A percentile compares a stretch with the other conserved stretches of the same genome.
These are phyloP conservation scores for Ostrea denselamellosa DNA, from an alignment of 1,140 invertebrate species.

Conservation along the genomic window DNA sequence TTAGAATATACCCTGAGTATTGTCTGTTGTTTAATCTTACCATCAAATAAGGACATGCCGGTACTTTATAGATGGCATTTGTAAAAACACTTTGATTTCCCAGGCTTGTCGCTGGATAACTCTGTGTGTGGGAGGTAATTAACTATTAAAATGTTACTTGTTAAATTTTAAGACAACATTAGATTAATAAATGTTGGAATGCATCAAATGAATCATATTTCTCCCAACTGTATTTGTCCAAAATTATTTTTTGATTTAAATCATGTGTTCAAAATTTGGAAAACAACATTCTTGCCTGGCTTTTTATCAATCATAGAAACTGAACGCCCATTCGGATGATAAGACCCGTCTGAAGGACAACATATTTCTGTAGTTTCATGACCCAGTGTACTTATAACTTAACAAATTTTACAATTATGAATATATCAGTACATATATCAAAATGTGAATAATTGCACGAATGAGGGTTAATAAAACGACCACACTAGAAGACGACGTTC, in stretches of 20 bases:
- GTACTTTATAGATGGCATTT: too few relatives aligned
- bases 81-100: too few relatives aligned
- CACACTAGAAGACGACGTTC: neutral
- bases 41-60: too few relatives aligned
- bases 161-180: neutral
- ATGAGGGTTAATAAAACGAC: neutral
- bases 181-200: neutral
- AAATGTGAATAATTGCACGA: neutral
- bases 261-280: neutral
- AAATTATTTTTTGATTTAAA: neutral
- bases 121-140: neutral
- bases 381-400: neutral
- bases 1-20: too few relatives aligned
- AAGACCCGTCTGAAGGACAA: neutral
- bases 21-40: too few relatives aligned
- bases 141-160: neutral
- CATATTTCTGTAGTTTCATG: neutral
- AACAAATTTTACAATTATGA: neutral
- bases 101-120: neutral
- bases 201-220: neutral
- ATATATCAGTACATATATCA: neutral
- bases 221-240: neutral
- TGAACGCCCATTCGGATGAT: neutral
- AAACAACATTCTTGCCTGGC: constrained; percentile 25
- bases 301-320: constrained; percentile 25